Evolutionary conservation across 1,140 invertebrate genomes (phyloP).

Genomic region (Lamellibrachia luymesi): DNA sequence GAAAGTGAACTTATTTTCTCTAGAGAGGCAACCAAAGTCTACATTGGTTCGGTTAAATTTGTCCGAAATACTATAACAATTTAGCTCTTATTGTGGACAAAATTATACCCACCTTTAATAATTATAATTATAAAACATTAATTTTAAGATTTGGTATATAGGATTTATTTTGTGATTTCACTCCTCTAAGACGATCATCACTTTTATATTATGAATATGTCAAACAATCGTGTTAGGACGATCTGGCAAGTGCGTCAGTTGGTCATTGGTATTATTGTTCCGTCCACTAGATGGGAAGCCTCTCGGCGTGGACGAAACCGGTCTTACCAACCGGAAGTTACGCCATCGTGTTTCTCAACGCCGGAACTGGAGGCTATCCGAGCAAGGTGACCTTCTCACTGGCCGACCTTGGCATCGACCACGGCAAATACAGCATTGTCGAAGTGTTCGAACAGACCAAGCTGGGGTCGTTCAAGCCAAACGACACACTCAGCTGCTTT

Average conservation of each 20-base stretch:
- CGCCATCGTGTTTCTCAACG: conserved; percentile 42
- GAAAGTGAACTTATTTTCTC: neutral
- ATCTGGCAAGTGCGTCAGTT: neutral
- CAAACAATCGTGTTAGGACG: neutral
- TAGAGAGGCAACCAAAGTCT: neutral
- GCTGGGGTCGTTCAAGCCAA: conserved; percentile 72
- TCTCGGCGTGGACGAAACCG: conserved; percentile 40
- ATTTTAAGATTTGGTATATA: neutral
- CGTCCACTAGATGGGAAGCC: conserved; percentile 23
- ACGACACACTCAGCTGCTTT: conserved; percentile 86
- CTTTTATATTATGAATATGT: neutral
- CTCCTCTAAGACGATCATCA: neutral
- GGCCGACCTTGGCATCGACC: conserved; percentile 75
- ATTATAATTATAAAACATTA: neutral
- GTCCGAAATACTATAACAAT: too few species aligned
- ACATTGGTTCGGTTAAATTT: too few species aligned
- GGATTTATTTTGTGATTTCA: neutral
- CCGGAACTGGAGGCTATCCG: conserved; percentile 35
- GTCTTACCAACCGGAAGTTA: conserved; percentile 34
- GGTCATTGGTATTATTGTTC: neutral
- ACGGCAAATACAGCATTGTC: conserved; percentile 79
- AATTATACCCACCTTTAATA: too few species aligned
- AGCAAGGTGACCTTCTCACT: conserved; percentile 47
- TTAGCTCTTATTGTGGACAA: too few species aligned
- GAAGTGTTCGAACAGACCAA: conserved; percentile 54